phyloP scores from a whole-genome alignment of 2,888 invertebrate species.

The Callosobruchus maculatus region DNA sequence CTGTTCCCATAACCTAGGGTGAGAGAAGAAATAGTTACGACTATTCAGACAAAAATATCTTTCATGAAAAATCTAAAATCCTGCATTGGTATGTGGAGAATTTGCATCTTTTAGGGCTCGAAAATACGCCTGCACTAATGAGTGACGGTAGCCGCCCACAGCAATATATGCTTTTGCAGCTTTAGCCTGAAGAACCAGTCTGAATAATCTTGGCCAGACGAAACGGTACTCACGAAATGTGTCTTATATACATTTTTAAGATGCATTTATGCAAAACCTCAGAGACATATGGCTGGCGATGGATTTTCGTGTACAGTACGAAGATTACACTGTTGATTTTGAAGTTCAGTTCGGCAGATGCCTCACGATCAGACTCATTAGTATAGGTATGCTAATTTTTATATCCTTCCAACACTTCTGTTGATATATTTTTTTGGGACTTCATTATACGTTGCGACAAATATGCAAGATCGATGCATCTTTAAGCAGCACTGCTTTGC shows the following conservation, averaged over 20 bases:
- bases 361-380: background rate
- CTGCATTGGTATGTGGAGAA: background rate
- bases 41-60: no score
- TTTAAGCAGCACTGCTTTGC: no score
- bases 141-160: background rate
- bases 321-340: background rate
- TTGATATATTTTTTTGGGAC: no score
- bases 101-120: background rate
- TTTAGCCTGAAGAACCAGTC: background rate
- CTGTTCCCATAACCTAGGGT: no score
- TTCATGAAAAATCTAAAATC: no score
- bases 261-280: background rate
- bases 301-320: background rate
- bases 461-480: no score
- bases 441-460: no score
- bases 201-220: background rate
- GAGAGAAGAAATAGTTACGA: no score
- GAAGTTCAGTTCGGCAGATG: background rate
- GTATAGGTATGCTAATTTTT: background rate
- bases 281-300: background rate
- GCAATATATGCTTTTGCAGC: background rate
- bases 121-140: background rate
- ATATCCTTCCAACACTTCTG: background rate
- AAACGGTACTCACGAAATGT: background rate
- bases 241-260: background rate